These are phyloP conservation scores for Felis chaus DNA, from an alignment of 2,113 vertebrate species.

Conservation along the genomic window DNA sequence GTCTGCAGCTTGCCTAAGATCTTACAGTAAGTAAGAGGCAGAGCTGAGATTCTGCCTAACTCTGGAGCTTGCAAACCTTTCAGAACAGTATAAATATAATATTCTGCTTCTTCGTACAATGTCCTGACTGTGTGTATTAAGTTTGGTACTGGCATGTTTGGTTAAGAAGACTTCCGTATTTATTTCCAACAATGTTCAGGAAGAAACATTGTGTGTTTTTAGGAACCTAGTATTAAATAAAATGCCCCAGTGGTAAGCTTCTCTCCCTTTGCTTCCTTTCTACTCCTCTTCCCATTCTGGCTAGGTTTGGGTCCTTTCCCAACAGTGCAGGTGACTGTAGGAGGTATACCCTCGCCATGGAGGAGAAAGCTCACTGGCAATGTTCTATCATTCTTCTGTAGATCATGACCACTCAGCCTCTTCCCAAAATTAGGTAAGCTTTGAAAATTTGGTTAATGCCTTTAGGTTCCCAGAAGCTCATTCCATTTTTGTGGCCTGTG, in stretches of 20 bases:
- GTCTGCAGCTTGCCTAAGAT: background rate
- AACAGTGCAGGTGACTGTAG: background rate
- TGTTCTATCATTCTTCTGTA: background rate
- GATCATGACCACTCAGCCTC: background rate
- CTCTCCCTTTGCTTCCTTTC: background rate
- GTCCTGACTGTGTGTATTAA: background rate
- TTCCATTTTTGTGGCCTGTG: background rate
- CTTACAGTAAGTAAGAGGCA: background rate
- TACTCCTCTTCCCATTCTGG: background rate
- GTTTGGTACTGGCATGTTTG: background rate
- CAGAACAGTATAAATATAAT: background rate
- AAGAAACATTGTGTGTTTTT: background rate
- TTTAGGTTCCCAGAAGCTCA: background rate
- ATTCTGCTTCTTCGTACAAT: background rate
- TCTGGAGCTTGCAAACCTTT: background rate
- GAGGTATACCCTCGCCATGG: background rate
- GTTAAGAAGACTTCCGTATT: constrained; percentile 17
- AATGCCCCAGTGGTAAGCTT: background rate
- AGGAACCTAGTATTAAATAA: background rate
- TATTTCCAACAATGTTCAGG: background rate
- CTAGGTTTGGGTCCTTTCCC: background rate
- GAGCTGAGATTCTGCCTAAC: background rate
- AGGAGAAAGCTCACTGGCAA: background rate
- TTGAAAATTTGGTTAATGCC: background rate
- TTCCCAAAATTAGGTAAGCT: background rate